Conservation (phyloP, 2,113 vertebrate species). For the Notothenia coriiceps region DNA sequence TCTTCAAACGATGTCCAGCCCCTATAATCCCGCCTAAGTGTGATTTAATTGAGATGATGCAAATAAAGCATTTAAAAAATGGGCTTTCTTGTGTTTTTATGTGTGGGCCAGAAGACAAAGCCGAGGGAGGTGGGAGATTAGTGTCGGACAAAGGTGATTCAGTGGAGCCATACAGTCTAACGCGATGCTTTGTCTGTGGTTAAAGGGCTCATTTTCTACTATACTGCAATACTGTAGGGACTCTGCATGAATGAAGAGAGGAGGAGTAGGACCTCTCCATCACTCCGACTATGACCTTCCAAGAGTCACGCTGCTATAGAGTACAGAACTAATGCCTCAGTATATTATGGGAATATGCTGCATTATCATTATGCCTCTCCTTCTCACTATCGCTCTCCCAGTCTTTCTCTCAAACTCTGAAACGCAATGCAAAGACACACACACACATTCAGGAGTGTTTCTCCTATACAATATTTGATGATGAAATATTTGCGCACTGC, state of each 20-base stretch:
- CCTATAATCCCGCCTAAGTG: background rate
- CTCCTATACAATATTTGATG: constrained; percentile 14
- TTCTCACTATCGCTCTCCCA: constrained; percentile 46
- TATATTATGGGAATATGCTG: constrained; percentile 77
- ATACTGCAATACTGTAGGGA: constrained; percentile 44
- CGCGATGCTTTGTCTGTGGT: background rate
- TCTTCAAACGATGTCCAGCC: constrained; percentile 5
- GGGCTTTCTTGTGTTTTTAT: background rate
- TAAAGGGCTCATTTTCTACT: constrained; percentile 36
- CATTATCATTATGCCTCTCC: constrained; percentile 72
- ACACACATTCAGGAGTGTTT: constrained; percentile 17
- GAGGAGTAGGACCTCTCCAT: constrained; percentile 73
- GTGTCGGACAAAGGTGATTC: constrained; percentile 30
- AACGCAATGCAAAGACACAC: constrained; percentile 8
- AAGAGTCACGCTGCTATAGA: constrained; percentile 70
- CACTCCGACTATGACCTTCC: constrained; percentile 75
- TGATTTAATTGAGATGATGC: background rate
- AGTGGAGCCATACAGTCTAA: constrained; percentile 8
- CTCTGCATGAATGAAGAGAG: constrained; percentile 48
- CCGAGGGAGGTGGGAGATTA: constrained; percentile 12
- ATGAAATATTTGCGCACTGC: constrained; percentile 43
- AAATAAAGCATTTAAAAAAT: constrained; percentile 14
- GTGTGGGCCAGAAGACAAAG: constrained; percentile 1
- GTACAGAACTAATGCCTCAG: constrained; percentile 76
- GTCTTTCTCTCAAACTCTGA: constrained; percentile 34